Conservation (phyloP, 2,113 vertebrate species). For the Nibea coibor region DNA sequence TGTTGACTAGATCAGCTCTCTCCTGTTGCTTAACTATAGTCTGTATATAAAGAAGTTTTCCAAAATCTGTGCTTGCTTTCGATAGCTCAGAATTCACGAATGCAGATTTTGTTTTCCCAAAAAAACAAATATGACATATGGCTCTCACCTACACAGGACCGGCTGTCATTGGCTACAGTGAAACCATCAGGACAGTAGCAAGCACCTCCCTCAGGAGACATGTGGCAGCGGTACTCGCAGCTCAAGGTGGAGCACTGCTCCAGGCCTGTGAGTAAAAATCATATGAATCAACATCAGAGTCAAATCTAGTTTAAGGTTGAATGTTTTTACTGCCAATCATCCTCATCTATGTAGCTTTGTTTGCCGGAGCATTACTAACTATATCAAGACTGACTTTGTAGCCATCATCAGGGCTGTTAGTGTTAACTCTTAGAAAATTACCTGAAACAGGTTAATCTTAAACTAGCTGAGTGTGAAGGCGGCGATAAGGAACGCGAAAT, state of each 20-base stretch:
- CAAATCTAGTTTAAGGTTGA: not conserved
- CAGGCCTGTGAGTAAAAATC: slow-evolving; percentile 63
- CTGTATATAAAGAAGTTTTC: not conserved
- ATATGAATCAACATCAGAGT: slow-evolving; percentile 9
- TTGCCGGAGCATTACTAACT: not conserved
- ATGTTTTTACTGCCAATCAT: not conserved
- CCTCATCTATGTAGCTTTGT: not conserved
- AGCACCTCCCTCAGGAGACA: slow-evolving; percentile 77
- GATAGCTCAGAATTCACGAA: not conserved
- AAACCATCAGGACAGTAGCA: slow-evolving; percentile 83
- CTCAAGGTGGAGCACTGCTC: slow-evolving; percentile 78
- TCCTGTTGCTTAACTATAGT: not conserved
- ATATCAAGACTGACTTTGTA: not conserved
- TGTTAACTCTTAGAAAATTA: not conserved
- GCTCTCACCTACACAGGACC: slow-evolving; percentile 79
- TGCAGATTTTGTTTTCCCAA: not conserved
- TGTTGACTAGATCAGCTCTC: not conserved
- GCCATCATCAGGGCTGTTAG: slow-evolving; percentile 7
- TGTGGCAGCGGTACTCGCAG: slow-evolving; percentile 81
- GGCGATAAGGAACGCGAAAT: slow-evolving; percentile 24
- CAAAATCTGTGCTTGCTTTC: not conserved
- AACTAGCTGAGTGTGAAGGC: slow-evolving; percentile 34
- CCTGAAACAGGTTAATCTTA: slow-evolving; percentile 48
- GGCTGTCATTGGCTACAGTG: slow-evolving; percentile 82
- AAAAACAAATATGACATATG: not conserved